Conservation (phyloP, 2,113 vertebrate species). For the Brachypodius melanocephalos region DNA sequence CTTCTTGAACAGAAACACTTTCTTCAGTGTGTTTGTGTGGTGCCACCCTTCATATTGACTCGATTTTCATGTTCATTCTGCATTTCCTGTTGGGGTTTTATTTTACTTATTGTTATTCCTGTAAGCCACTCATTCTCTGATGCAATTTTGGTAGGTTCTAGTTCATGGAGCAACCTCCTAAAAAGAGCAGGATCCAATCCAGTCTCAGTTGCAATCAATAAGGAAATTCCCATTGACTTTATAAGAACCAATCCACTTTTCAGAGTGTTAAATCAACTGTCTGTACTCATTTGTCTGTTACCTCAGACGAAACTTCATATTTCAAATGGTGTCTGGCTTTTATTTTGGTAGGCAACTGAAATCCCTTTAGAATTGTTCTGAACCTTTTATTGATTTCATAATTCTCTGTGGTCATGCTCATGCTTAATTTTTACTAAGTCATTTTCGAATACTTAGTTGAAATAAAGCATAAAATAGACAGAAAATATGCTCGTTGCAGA, state of each 20-base stretch:
- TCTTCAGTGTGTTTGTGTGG: conserved; percentile 40
- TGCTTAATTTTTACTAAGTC: conserved; percentile 60
- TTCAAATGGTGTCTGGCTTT: conserved; percentile 50
- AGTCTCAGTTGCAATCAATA: not conserved
- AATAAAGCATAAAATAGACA: conserved; percentile 48
- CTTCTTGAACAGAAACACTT: conserved; percentile 43
- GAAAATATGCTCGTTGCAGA: conserved; percentile 14
- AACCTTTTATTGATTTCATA: conserved; percentile 61
- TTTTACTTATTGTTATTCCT: conserved; percentile 54
- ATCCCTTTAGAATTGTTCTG: conserved; percentile 46
- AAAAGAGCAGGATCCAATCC: conserved; percentile 7
- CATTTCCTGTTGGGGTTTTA: conserved; percentile 48
- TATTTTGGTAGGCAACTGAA: conserved; percentile 54
- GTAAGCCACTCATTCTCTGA: conserved; percentile 44
- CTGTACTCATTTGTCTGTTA: not conserved
- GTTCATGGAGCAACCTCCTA: not conserved
- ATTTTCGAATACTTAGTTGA: conserved; percentile 45
- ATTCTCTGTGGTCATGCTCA: conserved; percentile 56
- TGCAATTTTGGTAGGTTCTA: conserved; percentile 34
- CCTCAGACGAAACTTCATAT: not conserved
- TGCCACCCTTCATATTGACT: conserved; percentile 55
- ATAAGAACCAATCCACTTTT: not conserved
- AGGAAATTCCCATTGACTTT: conserved; percentile 4
- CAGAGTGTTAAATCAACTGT: not conserved
- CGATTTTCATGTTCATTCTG: conserved; percentile 47